Evolutionary conservation across 2,888 invertebrate species (phyloP).

Genomic region (Capitulum mitella): DNA sequence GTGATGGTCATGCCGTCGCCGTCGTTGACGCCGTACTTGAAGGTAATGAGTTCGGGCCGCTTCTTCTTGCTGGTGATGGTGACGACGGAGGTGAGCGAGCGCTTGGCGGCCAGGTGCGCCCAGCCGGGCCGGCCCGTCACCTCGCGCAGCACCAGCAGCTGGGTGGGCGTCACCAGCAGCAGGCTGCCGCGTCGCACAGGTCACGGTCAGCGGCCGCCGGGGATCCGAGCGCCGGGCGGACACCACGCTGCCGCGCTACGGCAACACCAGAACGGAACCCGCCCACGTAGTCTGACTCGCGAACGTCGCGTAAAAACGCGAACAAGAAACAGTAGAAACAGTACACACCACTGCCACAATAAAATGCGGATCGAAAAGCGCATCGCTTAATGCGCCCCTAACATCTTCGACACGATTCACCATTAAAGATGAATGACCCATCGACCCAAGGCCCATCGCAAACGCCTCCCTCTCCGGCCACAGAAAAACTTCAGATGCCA

Average conservation of each 20-base stretch:
- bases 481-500: constrained; percentile 38
- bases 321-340: too few species aligned
- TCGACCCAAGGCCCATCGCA: background rate
- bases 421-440: too few species aligned
- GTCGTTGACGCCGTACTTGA: constrained; percentile 84
- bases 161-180: constrained; percentile 44
- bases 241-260: too few species aligned
- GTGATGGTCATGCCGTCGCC: constrained; percentile 64
- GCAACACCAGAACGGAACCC: too few species aligned
- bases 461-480: too few species aligned
- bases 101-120: constrained; percentile 58
- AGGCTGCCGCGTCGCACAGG: constrained; percentile 39
- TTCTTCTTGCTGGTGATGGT: constrained; percentile 95
- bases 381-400: too few species aligned
- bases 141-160: constrained; percentile 44
- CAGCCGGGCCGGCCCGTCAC: constrained; percentile 43
- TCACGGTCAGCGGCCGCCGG: background rate
- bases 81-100: constrained; percentile 83
- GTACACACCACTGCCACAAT: too few species aligned
- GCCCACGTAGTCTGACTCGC: too few species aligned
- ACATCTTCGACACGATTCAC: too few species aligned
- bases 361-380: too few species aligned
- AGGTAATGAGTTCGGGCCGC: constrained; percentile 92
- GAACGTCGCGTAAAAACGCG: too few species aligned
- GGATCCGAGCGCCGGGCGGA: too few species aligned